Conservation (phyloP, 2,888 invertebrate species). For the Masnerella sp. region DNA sequence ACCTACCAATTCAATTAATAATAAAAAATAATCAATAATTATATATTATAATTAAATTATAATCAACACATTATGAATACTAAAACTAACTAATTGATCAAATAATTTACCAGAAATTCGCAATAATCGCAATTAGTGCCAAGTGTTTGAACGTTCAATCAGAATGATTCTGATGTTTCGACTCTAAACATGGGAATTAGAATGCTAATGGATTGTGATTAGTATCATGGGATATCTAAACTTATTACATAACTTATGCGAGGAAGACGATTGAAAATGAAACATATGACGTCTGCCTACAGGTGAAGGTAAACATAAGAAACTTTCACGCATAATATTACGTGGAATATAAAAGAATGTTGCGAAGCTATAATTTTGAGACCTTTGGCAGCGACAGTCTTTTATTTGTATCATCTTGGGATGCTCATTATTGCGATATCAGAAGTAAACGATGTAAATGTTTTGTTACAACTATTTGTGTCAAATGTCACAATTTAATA, state of each 20-base stretch:
- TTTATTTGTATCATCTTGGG: conserved; percentile 41
- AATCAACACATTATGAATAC: too few species aligned
- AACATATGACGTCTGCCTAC: conserved; percentile 47
- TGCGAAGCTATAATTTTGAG: conserved; percentile 53
- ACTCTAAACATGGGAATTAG: too few species aligned
- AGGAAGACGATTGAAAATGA: conserved; percentile 41
- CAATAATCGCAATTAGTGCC: too few species aligned
- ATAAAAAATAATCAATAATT: too few species aligned
- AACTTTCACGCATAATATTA: conserved; percentile 65
- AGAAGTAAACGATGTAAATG: conserved; percentile 11
- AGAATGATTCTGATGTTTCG: too few species aligned
- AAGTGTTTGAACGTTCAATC: too few species aligned
- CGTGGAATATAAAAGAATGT: conserved; percentile 56
- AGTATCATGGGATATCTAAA: conserved; percentile 12
- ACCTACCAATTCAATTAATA: not conserved
- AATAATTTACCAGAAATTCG: too few species aligned
- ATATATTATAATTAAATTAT: too few species aligned
- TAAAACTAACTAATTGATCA: too few species aligned
- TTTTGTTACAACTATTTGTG: conserved; percentile 25
- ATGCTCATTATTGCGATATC: conserved; percentile 29
- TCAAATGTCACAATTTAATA: conserved; percentile 19
- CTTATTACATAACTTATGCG: conserved; percentile 41
- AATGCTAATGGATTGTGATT: not conserved
- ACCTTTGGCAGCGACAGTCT: conserved; percentile 35
- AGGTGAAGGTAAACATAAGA: conserved; percentile 62